Evolutionary conservation across 2,797 vertebrate genomes (phyloP), one percentile per base, ranked within the genome.

Genomic region (Sphaeramia orbicularis): DNA sequence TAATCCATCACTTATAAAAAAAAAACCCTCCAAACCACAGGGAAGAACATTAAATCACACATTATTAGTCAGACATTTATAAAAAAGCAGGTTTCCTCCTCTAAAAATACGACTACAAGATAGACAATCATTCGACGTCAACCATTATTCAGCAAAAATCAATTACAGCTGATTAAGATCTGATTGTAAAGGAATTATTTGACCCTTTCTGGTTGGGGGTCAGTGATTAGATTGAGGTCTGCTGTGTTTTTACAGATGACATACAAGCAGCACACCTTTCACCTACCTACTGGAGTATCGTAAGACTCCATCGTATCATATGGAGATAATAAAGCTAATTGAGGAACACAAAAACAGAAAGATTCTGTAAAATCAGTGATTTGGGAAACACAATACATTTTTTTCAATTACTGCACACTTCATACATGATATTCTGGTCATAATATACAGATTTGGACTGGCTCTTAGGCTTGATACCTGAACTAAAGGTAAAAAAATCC

Each of bases 231-330:
- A 71, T 56, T 12, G 3, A 61, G 53, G 40, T 65, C 16, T 62
- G 52, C 68, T 76, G 50, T 38, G 12, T 71, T 67, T 54, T 68
- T 30, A 38, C 52, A 72, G 49, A 77, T 13, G 61, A 74, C 78
- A 60, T 55, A 69, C 74, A 90, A 86, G 81, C 83, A 51, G 72
- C 72, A 90, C 71, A 82, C 53, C 78, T 78, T 74, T 61, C 67
- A 95, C 93, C 92, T 95, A 95, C 95, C 95, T 94, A 95, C 81
- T 87, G 86, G 69, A 92, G 71, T 80, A 80, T 91, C 89, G 84
- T 74, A 75, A 65, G 92, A 93, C 91, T 95, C 95, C 86, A 75
- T 67, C 19, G 63, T 82, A 70, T 85, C 74, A 82, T 86, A 45
- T 89, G 93, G 81, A 87, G 93, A 93, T 89, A 92, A 91, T 91